These are phyloP conservation scores for Dunckerocampus dactyliophorus DNA, from an alignment of 2,113 vertebrate species.

Conservation along the genomic window DNA sequence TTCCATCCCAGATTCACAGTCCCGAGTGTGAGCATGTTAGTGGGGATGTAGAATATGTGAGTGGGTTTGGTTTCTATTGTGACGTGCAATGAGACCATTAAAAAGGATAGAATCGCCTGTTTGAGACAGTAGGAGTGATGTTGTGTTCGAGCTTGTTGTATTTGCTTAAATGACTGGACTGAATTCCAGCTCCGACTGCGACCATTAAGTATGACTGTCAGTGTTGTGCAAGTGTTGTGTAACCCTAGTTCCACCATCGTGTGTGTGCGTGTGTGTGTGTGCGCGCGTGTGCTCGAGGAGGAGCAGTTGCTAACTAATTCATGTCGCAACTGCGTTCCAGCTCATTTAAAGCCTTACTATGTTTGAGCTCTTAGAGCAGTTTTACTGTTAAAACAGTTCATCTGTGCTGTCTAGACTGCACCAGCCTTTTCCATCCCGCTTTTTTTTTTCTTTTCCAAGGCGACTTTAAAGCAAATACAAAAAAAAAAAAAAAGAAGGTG, in stretches of 20 bases:
- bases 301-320: constrained; percentile 35
- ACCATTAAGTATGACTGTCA: constrained; percentile 50
- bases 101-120: constrained; percentile 31
- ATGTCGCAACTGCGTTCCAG: constrained; percentile 46
- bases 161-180: constrained; percentile 46
- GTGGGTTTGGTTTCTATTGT: constrained; percentile 50
- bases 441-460: constrained; percentile 30
- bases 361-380: constrained; percentile 75
- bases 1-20: constrained; percentile 45
- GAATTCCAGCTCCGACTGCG: constrained; percentile 32
- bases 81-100: constrained; percentile 48
- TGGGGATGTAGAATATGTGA: constrained; percentile 47
- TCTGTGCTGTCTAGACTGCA: constrained; percentile 58
- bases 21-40: constrained; percentile 37
- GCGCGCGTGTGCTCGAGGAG: constrained; percentile 53
- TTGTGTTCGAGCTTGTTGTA: constrained; percentile 45
- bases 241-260: constrained; percentile 42
- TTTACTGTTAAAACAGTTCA: constrained; percentile 79
- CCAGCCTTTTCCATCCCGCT: constrained; percentile 45
- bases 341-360: constrained; percentile 59
- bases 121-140: constrained; percentile 46
- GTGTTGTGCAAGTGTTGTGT: constrained; percentile 57
- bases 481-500: constrained; percentile 37
- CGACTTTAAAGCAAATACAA: constrained; percentile 51
- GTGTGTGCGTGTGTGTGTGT: constrained; percentile 36